phyloP scores from a whole-genome alignment of 2,113 vertebrate species.

The Zosterops lateralis region DNA sequence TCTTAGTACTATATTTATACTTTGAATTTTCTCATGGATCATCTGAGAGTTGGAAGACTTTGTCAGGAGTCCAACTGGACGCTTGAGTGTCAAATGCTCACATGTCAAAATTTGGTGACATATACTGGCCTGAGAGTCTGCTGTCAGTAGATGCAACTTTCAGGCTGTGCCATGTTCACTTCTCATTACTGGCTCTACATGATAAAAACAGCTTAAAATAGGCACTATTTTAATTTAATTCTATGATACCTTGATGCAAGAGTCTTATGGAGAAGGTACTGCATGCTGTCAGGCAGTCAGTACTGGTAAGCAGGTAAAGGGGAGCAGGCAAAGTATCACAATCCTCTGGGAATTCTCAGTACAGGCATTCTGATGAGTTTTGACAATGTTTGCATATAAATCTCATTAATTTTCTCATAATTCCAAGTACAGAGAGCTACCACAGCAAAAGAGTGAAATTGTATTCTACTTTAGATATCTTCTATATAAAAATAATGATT shows the following conservation, averaged over 20 bases:
- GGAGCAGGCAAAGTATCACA: neutral
- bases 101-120: neutral
- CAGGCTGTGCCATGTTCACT: neutral
- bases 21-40: neutral
- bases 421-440: neutral
- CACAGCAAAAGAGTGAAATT: neutral
- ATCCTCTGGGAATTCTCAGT: neutral
- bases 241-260: neutral
- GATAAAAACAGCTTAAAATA: neutral
- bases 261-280: neutral
- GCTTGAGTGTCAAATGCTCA: neutral
- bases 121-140: neutral
- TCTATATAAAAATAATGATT: neutral
- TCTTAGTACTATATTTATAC: neutral
- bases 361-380: neutral
- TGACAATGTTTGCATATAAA: neutral
- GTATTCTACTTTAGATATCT: neutral
- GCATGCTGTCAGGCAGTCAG: neutral
- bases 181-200: accelerated
- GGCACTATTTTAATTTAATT: neutral
- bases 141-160: neutral
- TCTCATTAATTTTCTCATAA: neutral
- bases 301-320: neutral
- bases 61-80: neutral
- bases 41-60: neutral